Evolutionary conservation across 2,113 vertebrate genomes (phyloP), one percentile per base, ranked within the genome.

Genomic region (Tapirus terrestris): DNA sequence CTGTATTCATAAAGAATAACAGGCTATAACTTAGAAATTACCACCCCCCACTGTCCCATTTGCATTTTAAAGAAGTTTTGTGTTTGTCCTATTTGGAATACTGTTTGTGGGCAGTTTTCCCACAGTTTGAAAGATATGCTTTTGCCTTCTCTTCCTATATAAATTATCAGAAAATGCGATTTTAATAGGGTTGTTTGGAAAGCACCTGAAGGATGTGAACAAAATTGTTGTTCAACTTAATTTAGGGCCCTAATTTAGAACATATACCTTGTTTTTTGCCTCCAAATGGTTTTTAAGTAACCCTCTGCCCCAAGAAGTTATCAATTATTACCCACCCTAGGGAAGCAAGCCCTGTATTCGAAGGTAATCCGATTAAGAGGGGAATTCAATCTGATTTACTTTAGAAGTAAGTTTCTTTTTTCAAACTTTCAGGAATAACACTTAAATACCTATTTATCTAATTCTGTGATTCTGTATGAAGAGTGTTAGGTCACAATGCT

Each of bases 351-450:
- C 58, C n/a, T 16, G 45, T 77, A 33, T 51, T 67, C 2, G 6
- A 75, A 83, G 11, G 61, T 76, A 84, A 89, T 88, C 82, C 80
- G 51, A 95, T 96, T 84, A 89, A 84, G 67, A 86, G 70, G 33
- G 56, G 51, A 81, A 81, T 89, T 61, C 58, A 82, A 72, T 67
- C 68, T 4, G 0, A 90, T 27, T 91, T 88, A 88, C 45, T 5
- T 92, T 76, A 86, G 23, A 85, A 96, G 63, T 80, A 18, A 81
- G 53, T 48, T 95, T 93, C 92, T 45, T 70, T 93, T 81, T 97
- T 77, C 36, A 68, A n/a, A 39, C 10, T 33, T 58, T 94, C 45
- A 96, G 97, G 93, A 94, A 97, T 89, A 91, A 53, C 25, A 17
- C 39, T 82, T 72, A 43, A 56, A 53, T 51, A 68, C 1, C 1